Percentiles rank a stretch among this genome's conserved stretches.
phyloP scores from a whole-genome alignment of 2,797 vertebrate genomes.

The Enteromius argenteus region DNA sequence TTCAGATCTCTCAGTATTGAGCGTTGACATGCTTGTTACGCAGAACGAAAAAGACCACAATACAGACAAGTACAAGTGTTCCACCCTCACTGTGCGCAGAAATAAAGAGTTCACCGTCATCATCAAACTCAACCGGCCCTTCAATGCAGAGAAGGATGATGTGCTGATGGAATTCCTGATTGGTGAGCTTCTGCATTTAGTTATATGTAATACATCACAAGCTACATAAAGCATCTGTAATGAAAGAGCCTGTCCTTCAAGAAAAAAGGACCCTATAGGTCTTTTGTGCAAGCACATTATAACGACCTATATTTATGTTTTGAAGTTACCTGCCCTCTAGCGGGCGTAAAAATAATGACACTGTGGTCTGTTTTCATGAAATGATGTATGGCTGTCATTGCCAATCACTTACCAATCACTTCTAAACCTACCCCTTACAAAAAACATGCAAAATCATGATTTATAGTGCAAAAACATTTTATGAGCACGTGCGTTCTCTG shows the following conservation, averaged over 20 bases:
- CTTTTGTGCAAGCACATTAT: too few relatives aligned
- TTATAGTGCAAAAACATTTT: too few relatives aligned
- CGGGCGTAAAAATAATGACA: too few relatives aligned
- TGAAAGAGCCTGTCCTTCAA: neutral
- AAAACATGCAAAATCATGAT: too few relatives aligned
- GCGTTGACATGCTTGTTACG: slow-evolving; percentile 75
- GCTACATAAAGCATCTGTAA: neutral
- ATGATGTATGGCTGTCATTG: too few relatives aligned
- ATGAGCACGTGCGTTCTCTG: too few relatives aligned
- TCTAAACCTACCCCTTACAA: too few relatives aligned
- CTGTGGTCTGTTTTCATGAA: too few relatives aligned
- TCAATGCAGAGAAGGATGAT: slow-evolving; percentile 67
- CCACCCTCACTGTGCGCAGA: slow-evolving; percentile 83
- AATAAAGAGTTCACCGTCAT: slow-evolving; percentile 80
- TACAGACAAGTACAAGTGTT: slow-evolving; percentile 75
- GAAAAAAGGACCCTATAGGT: too few relatives aligned
- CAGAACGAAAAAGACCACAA: slow-evolving; percentile 80
- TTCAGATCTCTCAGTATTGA: slow-evolving; percentile 69
- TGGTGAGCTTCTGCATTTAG: slow-evolving; percentile 76
- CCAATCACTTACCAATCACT: too few relatives aligned
- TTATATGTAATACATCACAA: neutral
- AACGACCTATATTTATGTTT: too few relatives aligned
- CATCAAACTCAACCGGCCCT: slow-evolving; percentile 80
- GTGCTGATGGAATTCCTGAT: slow-evolving; percentile 88
- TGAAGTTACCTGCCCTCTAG: too few relatives aligned